Percentiles rank a stretch among this genome's conserved stretches.
Conservation (phyloP, 1,140 invertebrate species). For the Leucophenga varia region DNA sequence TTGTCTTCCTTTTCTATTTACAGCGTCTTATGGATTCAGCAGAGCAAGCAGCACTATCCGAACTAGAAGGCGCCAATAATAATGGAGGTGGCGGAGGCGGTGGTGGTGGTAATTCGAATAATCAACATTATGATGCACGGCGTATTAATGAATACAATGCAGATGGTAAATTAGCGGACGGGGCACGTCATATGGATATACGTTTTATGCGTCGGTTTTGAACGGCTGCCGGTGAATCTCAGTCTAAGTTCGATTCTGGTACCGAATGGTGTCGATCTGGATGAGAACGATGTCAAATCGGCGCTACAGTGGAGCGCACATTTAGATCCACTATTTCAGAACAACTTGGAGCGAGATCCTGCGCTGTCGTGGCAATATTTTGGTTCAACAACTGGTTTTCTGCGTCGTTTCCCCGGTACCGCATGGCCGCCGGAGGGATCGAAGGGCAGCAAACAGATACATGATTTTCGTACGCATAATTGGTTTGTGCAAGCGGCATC, state of each 20-base stretch:
- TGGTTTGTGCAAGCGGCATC: conserved; percentile 97
- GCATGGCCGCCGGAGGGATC: conserved; percentile 72
- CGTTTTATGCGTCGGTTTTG: conserved; percentile 75
- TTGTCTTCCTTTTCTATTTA: conserved; percentile 6
- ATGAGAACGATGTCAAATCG: conserved; percentile 77
- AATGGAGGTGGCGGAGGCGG: conserved; percentile 16
- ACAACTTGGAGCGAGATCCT: conserved; percentile 90
- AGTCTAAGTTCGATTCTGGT: conserved; percentile 86
- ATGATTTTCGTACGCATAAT: conserved; percentile 82
- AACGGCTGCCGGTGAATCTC: conserved; percentile 80
- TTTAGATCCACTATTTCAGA: conserved; percentile 85
- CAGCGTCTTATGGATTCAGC: conserved; percentile 86
- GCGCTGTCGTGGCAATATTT: conserved; percentile 96
- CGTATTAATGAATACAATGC: conserved; percentile 71
- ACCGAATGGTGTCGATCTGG: conserved; percentile 74
- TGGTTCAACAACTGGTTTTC: conserved; percentile 87
- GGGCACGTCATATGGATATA: conserved; percentile 68
- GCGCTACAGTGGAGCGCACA: conserved; percentile 91
- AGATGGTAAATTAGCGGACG: conserved; percentile 68
- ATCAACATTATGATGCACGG: conserved; percentile 70
- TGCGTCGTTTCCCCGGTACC: conserved; percentile 88
- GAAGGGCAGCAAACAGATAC: conserved; percentile 69
- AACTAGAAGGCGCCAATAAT: conserved; percentile 55
- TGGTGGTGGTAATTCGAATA: conserved; percentile 43
- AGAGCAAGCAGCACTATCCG: conserved; percentile 78